Conservation (phyloP, 2,888 invertebrate genomes). For the Drosophila planitibia region DNA sequence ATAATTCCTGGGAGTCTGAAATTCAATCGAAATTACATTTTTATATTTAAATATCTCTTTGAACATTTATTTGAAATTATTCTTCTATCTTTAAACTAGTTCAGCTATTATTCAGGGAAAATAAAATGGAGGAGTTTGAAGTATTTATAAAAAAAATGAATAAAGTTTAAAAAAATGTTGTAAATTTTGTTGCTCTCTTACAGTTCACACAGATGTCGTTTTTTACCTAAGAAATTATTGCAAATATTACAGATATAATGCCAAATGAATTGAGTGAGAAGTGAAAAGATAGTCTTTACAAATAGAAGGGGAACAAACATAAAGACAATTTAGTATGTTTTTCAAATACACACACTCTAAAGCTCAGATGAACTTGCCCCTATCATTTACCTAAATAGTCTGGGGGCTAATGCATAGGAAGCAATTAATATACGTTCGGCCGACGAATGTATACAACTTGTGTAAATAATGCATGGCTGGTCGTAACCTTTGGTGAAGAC, state of each 20-base stretch:
- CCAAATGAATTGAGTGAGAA: not conserved
- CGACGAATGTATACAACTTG: constrained; percentile 61
- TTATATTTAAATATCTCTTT: not conserved
- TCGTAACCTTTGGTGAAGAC: constrained; percentile 48
- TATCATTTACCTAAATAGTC: constrained; percentile 15
- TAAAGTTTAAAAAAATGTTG: not conserved
- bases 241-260: constrained; percentile 9
- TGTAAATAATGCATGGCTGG: constrained; percentile 28
- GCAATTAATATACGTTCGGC: constrained; percentile 39
- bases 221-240: too few relatives aligned
- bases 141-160: not conserved
- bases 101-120: not conserved
- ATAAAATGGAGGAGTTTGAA: not conserved
- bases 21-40: too few relatives aligned
- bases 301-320: not conserved
- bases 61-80: not conserved
- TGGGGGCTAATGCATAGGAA: not conserved
- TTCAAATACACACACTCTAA: not conserved
- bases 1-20: not conserved
- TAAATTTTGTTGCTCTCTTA: not conserved
- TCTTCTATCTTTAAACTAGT: not conserved
- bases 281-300: not conserved
- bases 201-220: not conserved
- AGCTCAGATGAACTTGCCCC: not conserved
- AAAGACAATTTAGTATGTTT: constrained; percentile 13